Evolutionary conservation across 2,797 vertebrate species (phyloP), one percentile per base, ranked within the genome.

Genomic region (Bradypodion ventrale): DNA sequence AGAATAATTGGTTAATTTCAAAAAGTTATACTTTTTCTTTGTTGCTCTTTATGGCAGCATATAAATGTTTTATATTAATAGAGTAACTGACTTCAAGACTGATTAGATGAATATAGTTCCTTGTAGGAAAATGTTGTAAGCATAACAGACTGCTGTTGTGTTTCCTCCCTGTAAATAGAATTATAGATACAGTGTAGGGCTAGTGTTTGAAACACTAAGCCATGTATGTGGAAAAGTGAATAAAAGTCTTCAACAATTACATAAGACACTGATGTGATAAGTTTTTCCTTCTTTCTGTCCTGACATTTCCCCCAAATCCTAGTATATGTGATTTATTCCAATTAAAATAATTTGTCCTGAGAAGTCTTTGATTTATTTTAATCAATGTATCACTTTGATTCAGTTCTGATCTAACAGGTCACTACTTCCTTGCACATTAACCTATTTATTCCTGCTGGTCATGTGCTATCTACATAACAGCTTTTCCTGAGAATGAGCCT

Each of bases 331-430:
- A 19, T 87, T 88, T 82, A 81, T 7, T 1, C 37, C 65, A 85
- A 89, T 87, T 84, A 83, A 87, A 88, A 85, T 56, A 56, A 56
- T 56, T 56, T 56, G 52, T 56, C 52, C 52, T 56, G 52, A 19
- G 52, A 56, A 19, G 52, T 56, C 19, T 56, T 56, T 16, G 52
- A 56, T 19, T 56, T 56, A 56, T 56, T 56, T 56, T 56, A 56
- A 56, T 56, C 21, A 19, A 56, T 56, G 52, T 19, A 56, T 56
- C 52, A 56, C 19, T 4, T 19, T 15, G 52, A 56, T 56, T 56
- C 52, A 56, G 52, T 56, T 56, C 15, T 19, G 21, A 56, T 4
- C 13, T 5, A 56, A 56, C 52, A 56, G 52, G 52, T 56, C 52
- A 56, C 52, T 19, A 15, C 52, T 21, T 19, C 52, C 52, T 21